phyloP scores from a whole-genome alignment of 2,888 invertebrate genomes.

The Plagodis dolabraria region DNA sequence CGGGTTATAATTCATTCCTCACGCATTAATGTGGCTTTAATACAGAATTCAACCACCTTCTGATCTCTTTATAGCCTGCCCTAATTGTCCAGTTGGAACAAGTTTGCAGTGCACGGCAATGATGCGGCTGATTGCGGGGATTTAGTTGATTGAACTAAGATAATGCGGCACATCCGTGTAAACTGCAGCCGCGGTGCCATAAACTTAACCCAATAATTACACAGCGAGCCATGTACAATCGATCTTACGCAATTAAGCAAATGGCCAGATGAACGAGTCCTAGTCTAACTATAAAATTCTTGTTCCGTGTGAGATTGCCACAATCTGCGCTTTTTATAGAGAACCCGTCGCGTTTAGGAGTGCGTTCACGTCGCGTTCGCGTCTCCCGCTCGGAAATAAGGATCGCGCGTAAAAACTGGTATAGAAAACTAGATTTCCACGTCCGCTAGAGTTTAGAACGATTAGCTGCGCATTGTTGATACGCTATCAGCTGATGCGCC shows the following conservation, averaged over 20 bases:
- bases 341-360: slow-evolving; percentile 60
- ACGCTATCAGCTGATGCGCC: slow-evolving; percentile 80
- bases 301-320: slow-evolving; percentile 69
- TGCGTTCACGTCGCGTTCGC: slow-evolving; percentile 53
- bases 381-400: slow-evolving; percentile 48
- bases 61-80: slow-evolving; percentile 9
- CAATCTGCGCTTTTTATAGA: slow-evolving; percentile 65
- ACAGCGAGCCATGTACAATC: slow-evolving; percentile 57
- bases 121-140: slow-evolving; percentile 33
- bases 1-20: slow-evolving; percentile 3
- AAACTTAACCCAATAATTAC: slow-evolving; percentile 49
- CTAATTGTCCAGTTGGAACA: slow-evolving; percentile 29
- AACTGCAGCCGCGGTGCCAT: slow-evolving; percentile 36
- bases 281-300: slow-evolving; percentile 62
- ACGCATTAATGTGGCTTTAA: slow-evolving; percentile 17
- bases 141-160: slow-evolving; percentile 41
- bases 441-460: slow-evolving; percentile 73
- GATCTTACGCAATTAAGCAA: slow-evolving; percentile 71
- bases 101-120: slow-evolving; percentile 27
- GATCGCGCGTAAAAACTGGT: slow-evolving; percentile 66
- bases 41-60: slow-evolving; percentile 13
- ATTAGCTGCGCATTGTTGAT: slow-evolving; percentile 80
- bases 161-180: slow-evolving; percentile 39
- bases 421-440: slow-evolving; percentile 79
- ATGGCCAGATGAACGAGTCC: slow-evolving; percentile 54